Conservation (phyloP, 2,113 vertebrate species). For the Prionailurus bengalensis region DNA sequence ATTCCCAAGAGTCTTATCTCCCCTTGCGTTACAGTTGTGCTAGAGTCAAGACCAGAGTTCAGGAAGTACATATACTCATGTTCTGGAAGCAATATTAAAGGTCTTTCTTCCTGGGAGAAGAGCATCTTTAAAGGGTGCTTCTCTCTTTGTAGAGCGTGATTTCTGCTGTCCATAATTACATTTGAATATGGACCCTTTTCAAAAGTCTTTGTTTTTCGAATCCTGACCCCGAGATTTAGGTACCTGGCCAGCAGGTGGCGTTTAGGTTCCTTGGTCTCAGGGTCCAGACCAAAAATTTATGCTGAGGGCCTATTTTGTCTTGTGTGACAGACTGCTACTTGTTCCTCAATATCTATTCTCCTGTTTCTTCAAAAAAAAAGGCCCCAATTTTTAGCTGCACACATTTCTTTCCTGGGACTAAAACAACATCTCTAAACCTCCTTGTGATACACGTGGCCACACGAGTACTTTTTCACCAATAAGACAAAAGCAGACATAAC, state of each 20-base stretch:
- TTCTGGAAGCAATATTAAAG: neutral
- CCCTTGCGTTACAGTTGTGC: neutral
- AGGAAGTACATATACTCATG: neutral
- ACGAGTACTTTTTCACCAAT: neutral
- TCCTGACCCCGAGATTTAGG: neutral
- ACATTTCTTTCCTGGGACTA: neutral
- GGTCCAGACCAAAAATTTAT: neutral
- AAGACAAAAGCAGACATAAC: neutral
- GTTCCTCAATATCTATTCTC: neutral
- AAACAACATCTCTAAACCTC: neutral
- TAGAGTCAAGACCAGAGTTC: neutral
- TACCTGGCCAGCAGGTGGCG: slow-evolving; percentile 22
- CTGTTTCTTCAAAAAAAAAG: neutral
- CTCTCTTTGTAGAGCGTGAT: neutral
- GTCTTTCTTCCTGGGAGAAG: neutral
- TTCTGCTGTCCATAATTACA: neutral
- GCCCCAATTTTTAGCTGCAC: neutral
- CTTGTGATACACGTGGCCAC: neutral
- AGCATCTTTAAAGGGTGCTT: neutral
- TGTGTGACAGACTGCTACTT: neutral
- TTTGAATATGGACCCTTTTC: neutral
- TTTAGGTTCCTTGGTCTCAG: neutral
- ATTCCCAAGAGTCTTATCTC: neutral
- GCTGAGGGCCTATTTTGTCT: neutral
- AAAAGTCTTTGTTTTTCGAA: neutral